Conservation (phyloP, 2,797 vertebrate genomes). For the Coregonus suidteri region DNA sequence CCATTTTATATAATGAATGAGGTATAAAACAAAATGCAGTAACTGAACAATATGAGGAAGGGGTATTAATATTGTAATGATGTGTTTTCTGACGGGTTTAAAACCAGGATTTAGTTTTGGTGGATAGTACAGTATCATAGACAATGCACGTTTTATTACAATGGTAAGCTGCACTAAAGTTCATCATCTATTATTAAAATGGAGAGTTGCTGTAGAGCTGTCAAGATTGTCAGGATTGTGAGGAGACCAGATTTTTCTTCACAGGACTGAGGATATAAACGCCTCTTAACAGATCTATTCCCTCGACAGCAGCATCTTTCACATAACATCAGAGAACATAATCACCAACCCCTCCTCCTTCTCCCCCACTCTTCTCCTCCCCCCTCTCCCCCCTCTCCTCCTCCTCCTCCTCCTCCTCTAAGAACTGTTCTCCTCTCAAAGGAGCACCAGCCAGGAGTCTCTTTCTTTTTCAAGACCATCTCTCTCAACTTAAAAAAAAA, state of each 20-base stretch:
- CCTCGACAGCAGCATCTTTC: neutral
- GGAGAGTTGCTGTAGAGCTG: neutral
- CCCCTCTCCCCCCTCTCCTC: no score
- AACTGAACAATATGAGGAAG: neutral
- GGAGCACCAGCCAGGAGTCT: neutral
- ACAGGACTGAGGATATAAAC: neutral
- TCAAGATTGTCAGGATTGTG: neutral
- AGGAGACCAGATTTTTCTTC: neutral
- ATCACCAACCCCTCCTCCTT: neutral
- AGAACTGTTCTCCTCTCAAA: constrained; percentile 2
- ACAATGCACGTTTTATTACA: neutral
- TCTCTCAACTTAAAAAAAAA: constrained; percentile 3
- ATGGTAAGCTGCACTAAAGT: neutral
- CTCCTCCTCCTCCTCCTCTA: no score
- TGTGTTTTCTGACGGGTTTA: neutral
- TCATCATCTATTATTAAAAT: neutral
- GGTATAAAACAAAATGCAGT: no score
- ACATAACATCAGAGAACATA: constrained; percentile 2
- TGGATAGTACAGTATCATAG: neutral
- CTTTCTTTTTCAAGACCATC: neutral
- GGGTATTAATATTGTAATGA: neutral
- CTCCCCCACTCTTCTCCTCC: no score
- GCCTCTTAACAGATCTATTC: neutral
- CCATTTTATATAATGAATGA: no score
- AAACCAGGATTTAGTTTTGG: neutral